Evolutionary conservation across 2,797 vertebrate species (phyloP).

Genomic region (Sylvilagus floridanus): DNA sequence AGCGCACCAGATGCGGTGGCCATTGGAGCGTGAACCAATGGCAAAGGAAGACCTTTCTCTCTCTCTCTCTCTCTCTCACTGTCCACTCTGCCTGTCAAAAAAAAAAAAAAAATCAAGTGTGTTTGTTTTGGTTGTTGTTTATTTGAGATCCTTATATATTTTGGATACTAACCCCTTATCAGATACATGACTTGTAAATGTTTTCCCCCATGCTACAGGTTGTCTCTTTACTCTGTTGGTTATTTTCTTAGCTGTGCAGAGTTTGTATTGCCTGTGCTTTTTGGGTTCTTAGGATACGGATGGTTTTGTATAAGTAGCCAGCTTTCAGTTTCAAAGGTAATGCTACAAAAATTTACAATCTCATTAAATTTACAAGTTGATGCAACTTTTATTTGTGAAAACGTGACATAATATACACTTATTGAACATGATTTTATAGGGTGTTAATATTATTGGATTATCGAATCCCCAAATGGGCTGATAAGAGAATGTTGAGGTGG

Average conservation of each 20-base stretch:
- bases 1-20: too few relatives aligned
- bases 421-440: neutral
- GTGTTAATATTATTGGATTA: neutral
- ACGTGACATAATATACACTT: neutral
- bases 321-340: conserved; percentile 28
- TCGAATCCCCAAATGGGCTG: neutral
- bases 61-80: too few relatives aligned
- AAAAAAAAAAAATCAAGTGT: too few relatives aligned
- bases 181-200: neutral
- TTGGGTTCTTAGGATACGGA: neutral
- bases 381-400: neutral
- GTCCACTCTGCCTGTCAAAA: too few relatives aligned
- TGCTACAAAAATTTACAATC: neutral
- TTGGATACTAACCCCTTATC: neutral
- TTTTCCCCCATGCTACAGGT: neutral
- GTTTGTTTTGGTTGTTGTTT: too few relatives aligned
- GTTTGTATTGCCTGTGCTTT: neutral
- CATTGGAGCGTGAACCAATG: too few relatives aligned
- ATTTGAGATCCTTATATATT: too few relatives aligned
- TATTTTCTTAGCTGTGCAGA: too few relatives aligned
- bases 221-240: neutral
- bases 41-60: too few relatives aligned
- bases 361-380: conserved; percentile 8
- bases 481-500: neutral
- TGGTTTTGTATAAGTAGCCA: neutral